These are phyloP conservation scores for Melanchra persicariae DNA, from an alignment of 2,888 invertebrate species.

Conservation along the genomic window DNA sequence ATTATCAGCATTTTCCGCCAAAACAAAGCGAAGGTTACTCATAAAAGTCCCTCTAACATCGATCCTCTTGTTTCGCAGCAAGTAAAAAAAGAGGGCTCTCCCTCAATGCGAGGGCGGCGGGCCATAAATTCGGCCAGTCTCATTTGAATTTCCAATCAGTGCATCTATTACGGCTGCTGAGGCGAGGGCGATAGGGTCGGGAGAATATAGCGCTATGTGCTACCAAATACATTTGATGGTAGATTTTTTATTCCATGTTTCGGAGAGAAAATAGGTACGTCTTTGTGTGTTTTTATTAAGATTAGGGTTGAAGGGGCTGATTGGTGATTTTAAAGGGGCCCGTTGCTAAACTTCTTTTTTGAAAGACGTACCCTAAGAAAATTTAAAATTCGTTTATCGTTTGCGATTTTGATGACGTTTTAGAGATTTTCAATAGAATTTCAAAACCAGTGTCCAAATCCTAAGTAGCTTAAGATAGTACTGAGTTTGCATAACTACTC, in stretches of 20 bases:
- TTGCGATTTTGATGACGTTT: neutral
- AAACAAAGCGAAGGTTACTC: constrained; percentile 57
- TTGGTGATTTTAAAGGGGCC: too few species aligned
- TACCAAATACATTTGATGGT: constrained; percentile 24
- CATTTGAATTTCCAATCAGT: constrained; percentile 90
- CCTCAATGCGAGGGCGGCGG: constrained; percentile 73
- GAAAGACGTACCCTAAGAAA: neutral
- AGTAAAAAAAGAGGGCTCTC: constrained; percentile 76
- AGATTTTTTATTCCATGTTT: constrained; percentile 19
- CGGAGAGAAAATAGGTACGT: neutral
- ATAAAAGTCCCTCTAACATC: constrained; percentile 61
- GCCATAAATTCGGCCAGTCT: constrained; percentile 86
- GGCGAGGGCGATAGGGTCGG: constrained; percentile 64
- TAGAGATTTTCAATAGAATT: neutral
- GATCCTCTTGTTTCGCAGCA: constrained; percentile 66
- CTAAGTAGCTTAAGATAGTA: neutral
- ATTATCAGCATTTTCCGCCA: constrained; percentile 42
- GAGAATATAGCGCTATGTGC: constrained; percentile 43
- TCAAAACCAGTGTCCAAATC: constrained; percentile 11
- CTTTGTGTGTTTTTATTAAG: neutral
- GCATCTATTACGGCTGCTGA: constrained; percentile 81
- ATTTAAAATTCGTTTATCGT: too few species aligned
- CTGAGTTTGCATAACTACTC: constrained; percentile 33
- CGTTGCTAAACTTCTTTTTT: neutral
- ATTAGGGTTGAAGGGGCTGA: too few species aligned